phyloP scores from a whole-genome alignment of 2,113 vertebrate genomes.

The Capreolus pygargus region DNA sequence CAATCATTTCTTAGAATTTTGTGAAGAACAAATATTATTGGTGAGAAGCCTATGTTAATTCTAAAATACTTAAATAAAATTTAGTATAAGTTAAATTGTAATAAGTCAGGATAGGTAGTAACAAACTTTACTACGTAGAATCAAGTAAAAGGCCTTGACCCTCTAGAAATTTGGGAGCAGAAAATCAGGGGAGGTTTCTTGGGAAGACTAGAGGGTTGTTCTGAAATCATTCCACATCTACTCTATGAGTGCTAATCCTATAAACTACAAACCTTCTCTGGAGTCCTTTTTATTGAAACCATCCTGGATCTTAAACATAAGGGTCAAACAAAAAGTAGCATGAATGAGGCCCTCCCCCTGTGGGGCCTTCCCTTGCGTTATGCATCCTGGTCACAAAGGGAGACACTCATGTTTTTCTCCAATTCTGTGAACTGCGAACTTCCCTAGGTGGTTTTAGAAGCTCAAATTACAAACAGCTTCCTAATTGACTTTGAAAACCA shows the following conservation, averaged over 20 bases:
- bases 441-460: conserved; percentile 64
- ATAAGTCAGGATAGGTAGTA: background rate
- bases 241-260: background rate
- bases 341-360: fast-evolving
- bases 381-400: background rate
- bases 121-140: background rate
- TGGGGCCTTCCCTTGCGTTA: background rate
- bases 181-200: background rate
- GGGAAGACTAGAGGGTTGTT: background rate
- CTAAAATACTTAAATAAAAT: background rate
- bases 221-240: background rate
- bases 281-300: background rate
- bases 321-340: background rate
- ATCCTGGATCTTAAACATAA: background rate
- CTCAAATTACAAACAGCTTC: conserved; percentile 64
- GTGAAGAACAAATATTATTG: background rate
- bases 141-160: background rate
- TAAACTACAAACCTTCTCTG: background rate
- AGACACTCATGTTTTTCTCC: conserved; percentile 46
- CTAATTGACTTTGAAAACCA: conserved; percentile 63
- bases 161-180: background rate
- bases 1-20: background rate
- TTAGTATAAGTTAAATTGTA: background rate
- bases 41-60: background rate
- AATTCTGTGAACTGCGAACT: conserved; percentile 43